phyloP scores from a whole-genome alignment of 2,888 invertebrate species.

The Melangyna quadrimaculata region DNA sequence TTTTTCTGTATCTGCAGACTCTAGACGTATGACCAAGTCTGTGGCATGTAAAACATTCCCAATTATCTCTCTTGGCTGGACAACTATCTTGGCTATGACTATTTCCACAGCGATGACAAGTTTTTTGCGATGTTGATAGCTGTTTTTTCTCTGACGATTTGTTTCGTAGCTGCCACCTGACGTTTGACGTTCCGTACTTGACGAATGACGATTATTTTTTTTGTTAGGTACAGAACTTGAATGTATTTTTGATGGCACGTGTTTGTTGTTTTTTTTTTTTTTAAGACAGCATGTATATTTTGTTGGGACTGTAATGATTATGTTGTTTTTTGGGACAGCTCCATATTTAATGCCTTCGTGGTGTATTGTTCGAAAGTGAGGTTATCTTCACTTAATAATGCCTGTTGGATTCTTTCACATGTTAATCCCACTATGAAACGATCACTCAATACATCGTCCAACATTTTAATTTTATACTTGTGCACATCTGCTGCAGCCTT shows the following conservation, averaged over 20 bases:
- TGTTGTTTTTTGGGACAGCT: conserved; percentile 5
- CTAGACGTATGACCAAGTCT: too few species aligned
- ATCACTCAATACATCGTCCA: conserved; percentile 34
- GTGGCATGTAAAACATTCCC: too few species aligned
- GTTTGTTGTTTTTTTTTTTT: not conserved
- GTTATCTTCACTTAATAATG: conserved; percentile 25
- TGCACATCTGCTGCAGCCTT: not conserved
- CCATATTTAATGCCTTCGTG: conserved; percentile 22
- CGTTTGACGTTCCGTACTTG: not conserved
- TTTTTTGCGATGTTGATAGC: not conserved
- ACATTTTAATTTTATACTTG: conserved; percentile 26
- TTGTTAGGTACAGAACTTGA: not conserved
- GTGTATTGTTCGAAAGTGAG: conserved; percentile 17
- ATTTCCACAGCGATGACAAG: conserved; percentile 3
- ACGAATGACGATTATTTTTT: not conserved
- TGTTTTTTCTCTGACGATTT: not conserved
- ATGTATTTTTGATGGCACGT: not conserved
- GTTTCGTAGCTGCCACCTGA: not conserved
- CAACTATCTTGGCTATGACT: conserved; percentile 13
- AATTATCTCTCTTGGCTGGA: not conserved
- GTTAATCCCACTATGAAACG: conserved; percentile 18
- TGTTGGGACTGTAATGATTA: conserved; percentile 16
- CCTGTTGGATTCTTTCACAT: not conserved
- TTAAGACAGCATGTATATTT: not conserved
- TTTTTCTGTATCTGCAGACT: too few species aligned